These are phyloP conservation scores for Phasianus colchicus DNA, from an alignment of 2,113 vertebrate genomes.

Conservation along the genomic window DNA sequence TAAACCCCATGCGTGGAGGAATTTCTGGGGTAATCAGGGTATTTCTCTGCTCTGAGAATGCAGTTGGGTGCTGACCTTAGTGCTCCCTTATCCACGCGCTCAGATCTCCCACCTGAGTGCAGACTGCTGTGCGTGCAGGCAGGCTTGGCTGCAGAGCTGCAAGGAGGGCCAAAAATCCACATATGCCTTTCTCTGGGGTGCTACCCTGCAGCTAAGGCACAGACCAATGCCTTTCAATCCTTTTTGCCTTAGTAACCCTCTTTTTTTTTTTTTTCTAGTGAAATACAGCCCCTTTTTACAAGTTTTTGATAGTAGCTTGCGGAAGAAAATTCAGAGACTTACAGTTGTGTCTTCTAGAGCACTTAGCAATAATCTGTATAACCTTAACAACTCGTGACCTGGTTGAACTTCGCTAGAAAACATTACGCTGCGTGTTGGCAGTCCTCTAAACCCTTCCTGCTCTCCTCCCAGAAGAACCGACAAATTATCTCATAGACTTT, in stretches of 20 bases:
- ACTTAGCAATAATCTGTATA: not conserved
- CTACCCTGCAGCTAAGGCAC: not conserved
- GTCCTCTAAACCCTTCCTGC: not conserved
- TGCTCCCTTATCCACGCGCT: not conserved
- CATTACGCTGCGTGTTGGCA: not conserved
- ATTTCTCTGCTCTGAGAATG: not conserved
- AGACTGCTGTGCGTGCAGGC: not conserved
- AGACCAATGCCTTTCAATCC: not conserved
- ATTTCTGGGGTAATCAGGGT: not conserved
- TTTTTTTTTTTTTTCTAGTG: not conserved
- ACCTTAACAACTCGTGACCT: not conserved
- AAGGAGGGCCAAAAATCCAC: not conserved
- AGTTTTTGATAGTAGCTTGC: not conserved
- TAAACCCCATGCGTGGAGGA: not conserved
- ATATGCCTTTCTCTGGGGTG: not conserved
- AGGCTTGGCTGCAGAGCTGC: not conserved
- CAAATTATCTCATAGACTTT: conserved; percentile 19
- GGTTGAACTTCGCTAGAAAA: not conserved
- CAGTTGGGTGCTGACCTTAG: not conserved
- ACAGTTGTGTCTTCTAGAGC: not conserved
- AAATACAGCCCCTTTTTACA: not conserved
- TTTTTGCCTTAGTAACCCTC: not conserved
- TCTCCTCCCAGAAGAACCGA: not conserved
- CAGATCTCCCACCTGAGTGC: not conserved
- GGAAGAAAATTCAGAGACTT: not conserved